Evolutionary conservation across 2,113 vertebrate genomes (phyloP).

Genomic region (Myiopsitta monachus): DNA sequence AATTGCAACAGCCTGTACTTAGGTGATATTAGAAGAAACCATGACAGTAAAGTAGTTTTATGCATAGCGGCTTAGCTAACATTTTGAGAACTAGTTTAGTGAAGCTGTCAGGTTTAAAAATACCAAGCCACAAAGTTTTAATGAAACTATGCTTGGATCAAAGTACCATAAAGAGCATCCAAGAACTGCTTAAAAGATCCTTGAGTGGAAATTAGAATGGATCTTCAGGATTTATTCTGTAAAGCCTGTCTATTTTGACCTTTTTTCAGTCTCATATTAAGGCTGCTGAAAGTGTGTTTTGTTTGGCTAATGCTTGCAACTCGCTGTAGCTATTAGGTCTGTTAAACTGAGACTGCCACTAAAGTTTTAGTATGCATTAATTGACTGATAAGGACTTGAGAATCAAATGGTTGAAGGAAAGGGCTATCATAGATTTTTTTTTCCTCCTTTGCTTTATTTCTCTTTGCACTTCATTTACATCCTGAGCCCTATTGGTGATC

Average conservation of each 20-base stretch:
- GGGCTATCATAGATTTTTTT: slow-evolving; percentile 64
- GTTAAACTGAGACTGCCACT: slow-evolving; percentile 54
- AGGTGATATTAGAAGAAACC: slow-evolving; percentile 77
- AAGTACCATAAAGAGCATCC: slow-evolving; percentile 78
- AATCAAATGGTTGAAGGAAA: slow-evolving; percentile 74
- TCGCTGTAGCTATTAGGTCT: slow-evolving; percentile 58
- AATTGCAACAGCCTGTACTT: slow-evolving; percentile 68
- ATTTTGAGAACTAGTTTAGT: slow-evolving; percentile 77
- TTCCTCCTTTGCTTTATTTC: slow-evolving; percentile 70
- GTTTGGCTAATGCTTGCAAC: slow-evolving; percentile 73
- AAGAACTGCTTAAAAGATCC: slow-evolving; percentile 78
- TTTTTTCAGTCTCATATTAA: slow-evolving; percentile 74
- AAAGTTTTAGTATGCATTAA: slow-evolving; percentile 74
- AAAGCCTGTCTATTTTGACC: slow-evolving; percentile 79
- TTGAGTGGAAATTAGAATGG: slow-evolving; percentile 81
- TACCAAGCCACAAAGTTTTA: slow-evolving; percentile 78
- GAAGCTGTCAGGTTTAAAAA: slow-evolving; percentile 77
- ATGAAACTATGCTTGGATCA: slow-evolving; percentile 78
- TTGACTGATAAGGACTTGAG: slow-evolving; percentile 76
- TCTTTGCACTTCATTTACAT: slow-evolving; percentile 80
- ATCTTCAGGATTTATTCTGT: slow-evolving; percentile 80
- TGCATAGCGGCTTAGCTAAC: slow-evolving; percentile 75
- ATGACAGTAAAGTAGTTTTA: slow-evolving; percentile 78
- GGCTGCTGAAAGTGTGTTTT: slow-evolving; percentile 74
- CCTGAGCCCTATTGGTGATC: slow-evolving; percentile 75